phyloP scores from a whole-genome alignment of 37 sponge, comb jelly and placozoan genomes.

The Crambe crambe region DNA sequence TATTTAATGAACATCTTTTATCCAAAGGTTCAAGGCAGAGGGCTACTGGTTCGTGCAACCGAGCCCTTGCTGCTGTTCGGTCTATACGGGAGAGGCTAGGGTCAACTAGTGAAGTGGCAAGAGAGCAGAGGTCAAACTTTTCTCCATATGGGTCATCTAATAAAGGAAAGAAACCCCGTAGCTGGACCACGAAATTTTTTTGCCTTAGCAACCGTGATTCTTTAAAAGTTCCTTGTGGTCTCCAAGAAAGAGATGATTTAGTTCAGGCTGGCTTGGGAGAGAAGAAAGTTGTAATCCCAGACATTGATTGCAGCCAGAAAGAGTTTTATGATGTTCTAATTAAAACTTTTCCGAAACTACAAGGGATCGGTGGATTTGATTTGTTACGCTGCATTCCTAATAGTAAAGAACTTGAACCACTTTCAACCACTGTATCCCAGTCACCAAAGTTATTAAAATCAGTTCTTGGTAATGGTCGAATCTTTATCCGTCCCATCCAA shows the following conservation, averaged over 20 bases:
- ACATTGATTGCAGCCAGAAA: not conserved
- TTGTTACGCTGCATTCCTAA: slow-evolving; percentile 7
- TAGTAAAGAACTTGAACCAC: not conserved
- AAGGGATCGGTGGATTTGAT: slow-evolving; percentile 23
- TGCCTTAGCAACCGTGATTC: slow-evolving; percentile 31
- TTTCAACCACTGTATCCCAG: not conserved
- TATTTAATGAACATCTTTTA: too few species aligned
- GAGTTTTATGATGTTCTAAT: slow-evolving; percentile 37
- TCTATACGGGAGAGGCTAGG: too few species aligned
- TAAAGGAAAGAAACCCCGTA: too few species aligned
- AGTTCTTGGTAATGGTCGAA: slow-evolving; percentile 29
- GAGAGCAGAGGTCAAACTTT: too few species aligned
- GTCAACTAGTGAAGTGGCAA: too few species aligned
- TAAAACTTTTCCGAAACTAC: slow-evolving; percentile 17
- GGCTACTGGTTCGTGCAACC: too few species aligned
- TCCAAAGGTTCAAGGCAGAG: too few species aligned
- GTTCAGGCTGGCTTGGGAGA: slow-evolving; percentile 51
- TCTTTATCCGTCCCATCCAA: not conserved
- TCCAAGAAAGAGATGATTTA: slow-evolving; percentile 47
- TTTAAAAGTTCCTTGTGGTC: slow-evolving; percentile 26
- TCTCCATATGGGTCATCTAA: too few species aligned
- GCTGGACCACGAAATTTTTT: too few species aligned
- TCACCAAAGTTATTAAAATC: slow-evolving; percentile 39
- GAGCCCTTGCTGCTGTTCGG: too few species aligned
- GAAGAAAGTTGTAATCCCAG: slow-evolving; percentile 25